Percentiles rank a stretch among this genome's conserved stretches.
Conservation (phyloP, 2,888 invertebrate genomes). For the Desoria tigrina region DNA sequence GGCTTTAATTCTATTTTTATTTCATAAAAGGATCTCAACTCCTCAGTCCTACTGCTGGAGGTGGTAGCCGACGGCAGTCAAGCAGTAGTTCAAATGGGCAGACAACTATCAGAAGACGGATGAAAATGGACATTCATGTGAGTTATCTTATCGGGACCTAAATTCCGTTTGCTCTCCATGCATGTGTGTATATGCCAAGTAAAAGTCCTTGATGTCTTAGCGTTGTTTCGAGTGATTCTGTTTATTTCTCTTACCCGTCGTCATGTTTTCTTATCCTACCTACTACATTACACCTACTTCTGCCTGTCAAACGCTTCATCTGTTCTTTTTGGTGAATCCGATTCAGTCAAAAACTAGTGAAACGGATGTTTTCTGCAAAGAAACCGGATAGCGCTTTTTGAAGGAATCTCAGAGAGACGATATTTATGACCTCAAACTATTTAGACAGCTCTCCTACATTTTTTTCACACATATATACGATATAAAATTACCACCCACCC, state of each 20-base stretch:
- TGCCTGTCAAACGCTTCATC: neutral
- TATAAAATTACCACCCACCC: too few species aligned
- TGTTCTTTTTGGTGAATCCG: constrained; percentile 8
- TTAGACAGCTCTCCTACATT: constrained; percentile 1
- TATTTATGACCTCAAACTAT: constrained; percentile 6
- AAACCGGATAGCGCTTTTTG: too few species aligned
- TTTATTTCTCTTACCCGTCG: neutral
- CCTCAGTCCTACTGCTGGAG: constrained; percentile 33
- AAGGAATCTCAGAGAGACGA: neutral
- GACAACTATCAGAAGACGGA: constrained; percentile 31
- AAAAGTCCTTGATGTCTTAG: too few species aligned
- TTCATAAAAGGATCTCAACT: constrained; percentile 39
- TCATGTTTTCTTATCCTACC: neutral
- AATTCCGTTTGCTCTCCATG: too few species aligned
- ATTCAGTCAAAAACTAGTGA: neutral
- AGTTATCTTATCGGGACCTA: too few species aligned
- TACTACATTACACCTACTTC: too few species aligned
- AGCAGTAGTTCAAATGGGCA: constrained; percentile 43
- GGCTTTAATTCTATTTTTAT: neutral
- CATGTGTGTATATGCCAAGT: too few species aligned
- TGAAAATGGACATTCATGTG: constrained; percentile 51
- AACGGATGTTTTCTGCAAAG: constrained; percentile 10
- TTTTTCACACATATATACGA: neutral
- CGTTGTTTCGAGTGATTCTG: neutral
- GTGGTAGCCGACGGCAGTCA: constrained; percentile 24